These are phyloP conservation scores for Lacerta viridis DNA, from an alignment of 2,797 vertebrate species.

Conservation along the genomic window DNA sequence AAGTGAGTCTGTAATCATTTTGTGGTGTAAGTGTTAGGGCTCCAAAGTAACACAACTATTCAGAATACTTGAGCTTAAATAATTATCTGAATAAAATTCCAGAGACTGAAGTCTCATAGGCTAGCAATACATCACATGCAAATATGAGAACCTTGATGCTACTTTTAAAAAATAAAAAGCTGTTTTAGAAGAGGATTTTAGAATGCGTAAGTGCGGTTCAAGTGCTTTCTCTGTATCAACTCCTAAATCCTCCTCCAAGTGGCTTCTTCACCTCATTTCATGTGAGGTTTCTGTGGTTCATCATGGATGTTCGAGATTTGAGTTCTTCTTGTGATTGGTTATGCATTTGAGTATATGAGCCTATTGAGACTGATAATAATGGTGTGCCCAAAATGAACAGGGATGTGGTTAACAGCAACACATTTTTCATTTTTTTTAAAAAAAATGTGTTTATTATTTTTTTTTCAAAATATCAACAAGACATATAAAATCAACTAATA, in stretches of 20 bases:
- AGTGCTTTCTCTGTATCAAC: no score
- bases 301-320: neutral
- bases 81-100: neutral
- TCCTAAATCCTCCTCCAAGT: no score
- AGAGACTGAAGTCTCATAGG: neutral
- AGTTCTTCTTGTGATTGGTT: neutral
- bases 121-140: no score
- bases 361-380: neutral
- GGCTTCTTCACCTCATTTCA: no score
- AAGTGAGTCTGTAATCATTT: conserved; percentile 83
- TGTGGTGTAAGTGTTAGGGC: neutral
- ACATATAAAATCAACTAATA: no score
- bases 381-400: neutral
- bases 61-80: neutral
- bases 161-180: neutral
- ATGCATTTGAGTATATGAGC: neutral
- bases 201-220: no score
- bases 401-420: neutral
- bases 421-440: neutral
- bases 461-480: no score
- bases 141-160: neutral
- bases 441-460: no score
- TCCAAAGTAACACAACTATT: neutral
- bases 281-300: neutral
- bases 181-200: neutral